Conservation (phyloP, 2,113 vertebrate genomes). For the Ailuropoda melanoleuca region DNA sequence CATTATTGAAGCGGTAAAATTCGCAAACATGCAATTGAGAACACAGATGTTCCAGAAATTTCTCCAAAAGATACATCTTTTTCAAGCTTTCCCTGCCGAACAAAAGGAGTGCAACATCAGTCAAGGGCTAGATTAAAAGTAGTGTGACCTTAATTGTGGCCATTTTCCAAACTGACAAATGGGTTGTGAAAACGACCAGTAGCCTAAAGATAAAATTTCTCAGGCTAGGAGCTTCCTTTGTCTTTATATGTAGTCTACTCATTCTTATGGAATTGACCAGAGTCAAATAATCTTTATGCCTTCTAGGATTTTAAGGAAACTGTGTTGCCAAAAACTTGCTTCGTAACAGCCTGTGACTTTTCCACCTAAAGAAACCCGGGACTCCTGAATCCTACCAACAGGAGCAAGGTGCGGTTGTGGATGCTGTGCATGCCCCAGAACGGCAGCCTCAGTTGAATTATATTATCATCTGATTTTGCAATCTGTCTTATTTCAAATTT, state of each 20-base stretch:
- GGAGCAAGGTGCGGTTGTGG: fast-evolving
- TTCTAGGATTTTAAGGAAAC: not conserved
- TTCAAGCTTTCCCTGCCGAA: not conserved
- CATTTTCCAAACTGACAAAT: not conserved
- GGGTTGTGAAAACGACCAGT: not conserved
- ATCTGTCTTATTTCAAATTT: not conserved
- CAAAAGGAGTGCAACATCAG: not conserved
- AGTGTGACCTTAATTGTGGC: not conserved
- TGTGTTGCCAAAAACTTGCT: not conserved
- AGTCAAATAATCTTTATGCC: not conserved
- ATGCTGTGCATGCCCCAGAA: not conserved
- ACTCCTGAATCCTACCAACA: not conserved
- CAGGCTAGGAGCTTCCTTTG: not conserved
- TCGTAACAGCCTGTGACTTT: not conserved
- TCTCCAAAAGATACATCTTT: not conserved
- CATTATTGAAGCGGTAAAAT: not conserved
- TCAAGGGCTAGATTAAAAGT: not conserved
- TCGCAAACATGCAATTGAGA: not conserved
- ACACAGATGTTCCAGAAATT: not conserved
- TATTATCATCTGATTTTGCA: not conserved
- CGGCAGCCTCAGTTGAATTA: not conserved
- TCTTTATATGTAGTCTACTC: not conserved
- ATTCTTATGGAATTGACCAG: not conserved
- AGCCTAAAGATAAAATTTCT: not conserved
- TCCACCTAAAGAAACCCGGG: not conserved